Evolutionary conservation across 2,888 invertebrate species (phyloP).

Genomic region (Cryptocephalus moraei): DNA sequence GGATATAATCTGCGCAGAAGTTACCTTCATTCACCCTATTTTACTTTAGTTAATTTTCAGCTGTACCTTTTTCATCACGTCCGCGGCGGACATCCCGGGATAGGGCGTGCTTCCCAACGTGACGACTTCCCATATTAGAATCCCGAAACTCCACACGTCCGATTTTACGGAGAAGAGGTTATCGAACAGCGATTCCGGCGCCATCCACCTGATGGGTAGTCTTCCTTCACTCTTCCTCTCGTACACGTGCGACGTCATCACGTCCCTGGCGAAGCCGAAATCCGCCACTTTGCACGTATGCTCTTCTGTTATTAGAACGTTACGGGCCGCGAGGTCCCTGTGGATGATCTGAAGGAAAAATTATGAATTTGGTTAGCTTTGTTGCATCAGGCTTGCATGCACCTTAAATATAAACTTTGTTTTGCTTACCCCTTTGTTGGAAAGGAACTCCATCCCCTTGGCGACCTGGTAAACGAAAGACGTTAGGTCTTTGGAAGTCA

Average conservation of each 20-base stretch:
- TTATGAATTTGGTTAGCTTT: too few relatives aligned
- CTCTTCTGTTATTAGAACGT: constrained; percentile 77
- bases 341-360: constrained; percentile 63
- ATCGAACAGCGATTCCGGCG: constrained; percentile 88
- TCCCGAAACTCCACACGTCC: constrained; percentile 94
- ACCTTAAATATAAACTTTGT: too few relatives aligned
- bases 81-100: constrained; percentile 83
- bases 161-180: constrained; percentile 90
- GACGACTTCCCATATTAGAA: constrained; percentile 92
- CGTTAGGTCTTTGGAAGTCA: constrained; percentile 79
- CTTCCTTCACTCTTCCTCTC: constrained; percentile 73
- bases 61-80: constrained; percentile 77
- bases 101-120: constrained; percentile 93
- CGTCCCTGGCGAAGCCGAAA: constrained; percentile 87
- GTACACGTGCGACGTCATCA: constrained; percentile 79
- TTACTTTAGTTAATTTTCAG: too few relatives aligned
- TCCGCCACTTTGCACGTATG: constrained; percentile 88
- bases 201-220: constrained; percentile 80
- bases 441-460: constrained; percentile 79
- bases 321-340: constrained; percentile 81
- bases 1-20: too few relatives aligned
- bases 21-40: too few relatives aligned
- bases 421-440: constrained; percentile 65
- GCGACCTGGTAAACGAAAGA: constrained; percentile 88
- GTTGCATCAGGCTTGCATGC: too few relatives aligned